phyloP scores from a whole-genome alignment of 2,888 invertebrate genomes.

The Drosophila antonietae region DNA sequence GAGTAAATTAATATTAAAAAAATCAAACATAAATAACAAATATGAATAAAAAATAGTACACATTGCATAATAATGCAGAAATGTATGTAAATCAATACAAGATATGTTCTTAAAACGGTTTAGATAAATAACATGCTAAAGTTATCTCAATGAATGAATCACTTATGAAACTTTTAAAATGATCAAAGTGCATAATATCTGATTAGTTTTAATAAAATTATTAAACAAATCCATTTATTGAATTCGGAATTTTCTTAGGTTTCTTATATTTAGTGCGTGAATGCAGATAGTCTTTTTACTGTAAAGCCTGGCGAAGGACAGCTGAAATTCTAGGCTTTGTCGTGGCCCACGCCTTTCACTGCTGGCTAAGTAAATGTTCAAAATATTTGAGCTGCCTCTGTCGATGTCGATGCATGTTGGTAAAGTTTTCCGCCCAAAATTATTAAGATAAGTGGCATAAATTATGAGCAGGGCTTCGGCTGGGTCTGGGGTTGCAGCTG shows the following conservation, averaged over 20 bases:
- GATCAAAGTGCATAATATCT: background rate
- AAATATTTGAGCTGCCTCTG: slow-evolving; percentile 68
- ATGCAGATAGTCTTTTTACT: background rate
- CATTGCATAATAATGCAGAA: background rate
- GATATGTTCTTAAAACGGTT: background rate
- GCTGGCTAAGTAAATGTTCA: slow-evolving; percentile 73
- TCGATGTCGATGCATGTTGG: slow-evolving; percentile 53
- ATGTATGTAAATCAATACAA: background rate
- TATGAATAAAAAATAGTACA: background rate
- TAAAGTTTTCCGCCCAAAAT: slow-evolving; percentile 72
- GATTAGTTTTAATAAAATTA: background rate
- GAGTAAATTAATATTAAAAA: too few relatives aligned
- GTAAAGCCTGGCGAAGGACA: slow-evolving; percentile 11
- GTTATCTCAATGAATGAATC: background rate
- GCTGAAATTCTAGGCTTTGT: slow-evolving; percentile 11
- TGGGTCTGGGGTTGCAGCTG: slow-evolving; percentile 10
- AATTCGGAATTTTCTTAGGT: background rate
- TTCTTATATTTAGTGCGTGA: background rate
- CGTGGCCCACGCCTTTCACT: slow-evolving; percentile 28
- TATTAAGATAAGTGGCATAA: slow-evolving; percentile 82
- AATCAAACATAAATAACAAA: too few relatives aligned
- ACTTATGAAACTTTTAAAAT: background rate
- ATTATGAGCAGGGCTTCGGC: slow-evolving; percentile 64
- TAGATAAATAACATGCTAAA: too few relatives aligned
- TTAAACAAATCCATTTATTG: background rate